Percentiles rank a stretch among this genome's conserved stretches.
These are phyloP conservation scores for Zaprionus lineosus DNA, from an alignment of 2,888 invertebrate species.

Conservation along the genomic window DNA sequence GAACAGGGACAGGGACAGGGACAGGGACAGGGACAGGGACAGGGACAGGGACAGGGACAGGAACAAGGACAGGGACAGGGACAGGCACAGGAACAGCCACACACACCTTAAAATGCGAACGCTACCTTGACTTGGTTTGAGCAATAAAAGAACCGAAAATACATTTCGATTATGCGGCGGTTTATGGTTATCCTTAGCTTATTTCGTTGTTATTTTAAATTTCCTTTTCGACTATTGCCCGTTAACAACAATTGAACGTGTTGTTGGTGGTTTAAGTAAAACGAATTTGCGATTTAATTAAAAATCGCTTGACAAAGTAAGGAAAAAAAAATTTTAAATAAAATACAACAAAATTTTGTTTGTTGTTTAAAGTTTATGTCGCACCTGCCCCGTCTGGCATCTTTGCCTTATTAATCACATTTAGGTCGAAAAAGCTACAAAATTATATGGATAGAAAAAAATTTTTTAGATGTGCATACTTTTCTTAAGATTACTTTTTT, in stretches of 20 bases:
- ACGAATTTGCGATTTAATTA: constrained; percentile 69
- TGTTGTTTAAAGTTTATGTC: too few relatives aligned
- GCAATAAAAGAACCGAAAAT: constrained; percentile 73
- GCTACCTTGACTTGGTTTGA: constrained; percentile 46
- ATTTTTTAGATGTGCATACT: too few relatives aligned
- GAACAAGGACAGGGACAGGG: too few relatives aligned
- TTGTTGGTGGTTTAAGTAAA: constrained; percentile 52
- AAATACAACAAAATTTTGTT: constrained; percentile 70
- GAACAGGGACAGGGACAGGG: too few relatives aligned
- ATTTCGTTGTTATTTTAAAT: constrained; percentile 36
- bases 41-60: too few relatives aligned
- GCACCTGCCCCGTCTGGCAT: too few relatives aligned
- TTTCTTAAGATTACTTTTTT: too few relatives aligned
- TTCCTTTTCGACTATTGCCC: constrained; percentile 50
- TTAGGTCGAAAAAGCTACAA: too few relatives aligned
- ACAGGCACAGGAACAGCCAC: background rate
- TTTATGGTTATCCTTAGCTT: constrained; percentile 22
- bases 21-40: too few relatives aligned
- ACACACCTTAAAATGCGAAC: constrained; percentile 12
- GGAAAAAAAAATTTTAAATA: constrained; percentile 25
- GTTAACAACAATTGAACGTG: constrained; percentile 66
- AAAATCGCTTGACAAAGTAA: constrained; percentile 31
- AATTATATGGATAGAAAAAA: too few relatives aligned
- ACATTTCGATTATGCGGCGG: constrained; percentile 71
- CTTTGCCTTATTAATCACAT: too few relatives aligned